These are phyloP conservation scores for Harpagifer antarcticus DNA, from an alignment of 2,797 vertebrate species.

Conservation along the genomic window DNA sequence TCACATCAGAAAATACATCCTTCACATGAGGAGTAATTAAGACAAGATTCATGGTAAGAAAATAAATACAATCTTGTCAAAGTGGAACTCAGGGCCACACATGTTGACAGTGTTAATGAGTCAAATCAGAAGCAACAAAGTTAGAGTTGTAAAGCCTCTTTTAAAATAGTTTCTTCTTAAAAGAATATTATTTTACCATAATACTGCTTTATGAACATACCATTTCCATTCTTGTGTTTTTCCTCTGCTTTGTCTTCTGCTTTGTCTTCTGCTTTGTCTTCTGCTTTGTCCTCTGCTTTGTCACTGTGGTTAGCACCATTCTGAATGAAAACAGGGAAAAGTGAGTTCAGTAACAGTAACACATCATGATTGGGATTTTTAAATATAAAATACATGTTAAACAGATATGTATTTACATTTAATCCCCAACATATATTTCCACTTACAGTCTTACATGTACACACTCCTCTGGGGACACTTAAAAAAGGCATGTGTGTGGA, in stretches of 20 bases:
- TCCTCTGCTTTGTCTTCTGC: conserved; percentile 76
- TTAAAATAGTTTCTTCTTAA: neutral
- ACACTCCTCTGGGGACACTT: conserved; percentile 42
- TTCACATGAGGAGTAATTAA: conserved; percentile 23
- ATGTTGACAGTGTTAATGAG: neutral
- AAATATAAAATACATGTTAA: neutral
- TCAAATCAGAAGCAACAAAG: neutral
- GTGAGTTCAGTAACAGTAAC: conserved; percentile 13
- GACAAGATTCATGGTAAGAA: neutral
- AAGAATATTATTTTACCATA: neutral
- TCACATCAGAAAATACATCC: conserved; percentile 47
- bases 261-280: conserved; percentile 79
- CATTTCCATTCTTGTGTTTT: conserved; percentile 81
- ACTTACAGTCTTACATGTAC: conserved; percentile 34
- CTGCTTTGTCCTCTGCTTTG: conserved; percentile 80
- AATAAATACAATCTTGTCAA: neutral
- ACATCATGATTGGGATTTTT: neutral
- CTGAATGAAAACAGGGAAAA: conserved; percentile 44
- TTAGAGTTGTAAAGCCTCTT: neutral
- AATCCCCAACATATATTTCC: conserved; percentile 31
- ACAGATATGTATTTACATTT: neutral
- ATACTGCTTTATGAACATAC: conserved; percentile 38
- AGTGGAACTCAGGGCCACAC: neutral
- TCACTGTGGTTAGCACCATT: conserved; percentile 87
- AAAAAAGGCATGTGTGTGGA: conserved; percentile 30